These are phyloP conservation scores for Hoplostethus mediterraneus DNA, from an alignment of 2,797 vertebrate species.

Conservation along the genomic window DNA sequence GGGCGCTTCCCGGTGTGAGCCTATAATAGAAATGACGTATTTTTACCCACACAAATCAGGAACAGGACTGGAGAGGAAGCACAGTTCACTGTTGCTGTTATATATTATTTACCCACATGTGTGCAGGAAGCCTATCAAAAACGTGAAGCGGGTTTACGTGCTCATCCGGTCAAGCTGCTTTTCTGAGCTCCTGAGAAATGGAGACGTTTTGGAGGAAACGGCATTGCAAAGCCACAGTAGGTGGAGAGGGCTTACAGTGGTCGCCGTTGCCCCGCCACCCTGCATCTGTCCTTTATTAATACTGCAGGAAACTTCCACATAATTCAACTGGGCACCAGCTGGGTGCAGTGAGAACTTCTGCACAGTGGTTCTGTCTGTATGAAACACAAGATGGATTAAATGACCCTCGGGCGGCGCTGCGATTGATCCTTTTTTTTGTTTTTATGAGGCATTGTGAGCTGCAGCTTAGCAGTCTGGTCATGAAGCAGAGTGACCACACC, in stretches of 20 bases:
- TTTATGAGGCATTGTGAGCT: conserved; percentile 37
- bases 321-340: background rate
- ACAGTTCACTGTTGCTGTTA: conserved; percentile 12
- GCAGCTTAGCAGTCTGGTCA: background rate
- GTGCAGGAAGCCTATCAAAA: no score
- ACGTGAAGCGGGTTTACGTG: no score
- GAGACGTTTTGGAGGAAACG: no score
- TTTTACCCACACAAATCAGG: conserved; percentile 9
- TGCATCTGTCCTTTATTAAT: conserved; percentile 6
- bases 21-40: background rate
- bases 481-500: conserved; percentile 56
- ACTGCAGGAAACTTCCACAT: conserved; percentile 4
- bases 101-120: conserved; percentile 38
- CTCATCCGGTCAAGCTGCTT: no score
- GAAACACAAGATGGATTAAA: conserved; percentile 9
- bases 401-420: conserved; percentile 11
- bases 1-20: no score
- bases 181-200: no score
- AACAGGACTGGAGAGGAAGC: background rate
- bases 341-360: conserved; percentile 17
- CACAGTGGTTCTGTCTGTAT: background rate
- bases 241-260: no score
- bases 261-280: background rate
- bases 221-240: no score
- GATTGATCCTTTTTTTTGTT: conserved; percentile 53